phyloP scores from a whole-genome alignment of 2,113 vertebrate species.

The Felis chaus region DNA sequence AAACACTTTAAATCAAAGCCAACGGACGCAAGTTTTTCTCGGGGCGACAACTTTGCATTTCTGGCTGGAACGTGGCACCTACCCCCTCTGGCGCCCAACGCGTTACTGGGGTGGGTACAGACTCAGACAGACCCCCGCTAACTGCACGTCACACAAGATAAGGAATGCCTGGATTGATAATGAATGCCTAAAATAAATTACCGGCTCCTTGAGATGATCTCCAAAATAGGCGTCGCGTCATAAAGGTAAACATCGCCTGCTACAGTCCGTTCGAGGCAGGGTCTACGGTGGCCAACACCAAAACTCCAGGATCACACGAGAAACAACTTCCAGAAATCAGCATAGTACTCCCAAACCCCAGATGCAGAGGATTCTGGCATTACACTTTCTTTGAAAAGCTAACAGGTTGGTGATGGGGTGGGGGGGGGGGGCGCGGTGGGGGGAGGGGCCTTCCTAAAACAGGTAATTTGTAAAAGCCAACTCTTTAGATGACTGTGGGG shows the following conservation, averaged over 20 bases:
- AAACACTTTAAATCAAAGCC: neutral
- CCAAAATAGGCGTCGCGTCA: rapidly evolving
- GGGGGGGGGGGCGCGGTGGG: neutral
- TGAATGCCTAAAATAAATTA: neutral
- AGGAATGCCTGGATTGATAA: neutral
- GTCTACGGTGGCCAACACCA: rapidly evolving
- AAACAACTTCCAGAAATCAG: neutral
- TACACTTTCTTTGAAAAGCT: neutral
- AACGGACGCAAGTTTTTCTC: rapidly evolving
- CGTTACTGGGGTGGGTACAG: rapidly evolving
- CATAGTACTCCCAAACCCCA: neutral
- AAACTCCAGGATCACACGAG: neutral
- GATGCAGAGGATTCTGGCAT: rapidly evolving
- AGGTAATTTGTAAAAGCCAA: constrained; percentile 67
- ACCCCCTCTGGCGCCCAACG: rapidly evolving
- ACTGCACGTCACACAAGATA: rapidly evolving
- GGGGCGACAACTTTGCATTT: neutral
- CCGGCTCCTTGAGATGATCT: neutral
- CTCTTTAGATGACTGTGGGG: neutral
- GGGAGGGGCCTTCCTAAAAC: constrained; percentile 35
- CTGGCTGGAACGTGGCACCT: no score
- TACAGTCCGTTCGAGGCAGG: rapidly evolving
- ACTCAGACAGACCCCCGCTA: neutral
- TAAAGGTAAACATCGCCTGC: neutral
- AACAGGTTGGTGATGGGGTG: neutral